Percentiles rank a stretch among this genome's conserved stretches.
phyloP scores from a whole-genome alignment of 1,140 invertebrate genomes.

The Hypothenemus hampei region DNA sequence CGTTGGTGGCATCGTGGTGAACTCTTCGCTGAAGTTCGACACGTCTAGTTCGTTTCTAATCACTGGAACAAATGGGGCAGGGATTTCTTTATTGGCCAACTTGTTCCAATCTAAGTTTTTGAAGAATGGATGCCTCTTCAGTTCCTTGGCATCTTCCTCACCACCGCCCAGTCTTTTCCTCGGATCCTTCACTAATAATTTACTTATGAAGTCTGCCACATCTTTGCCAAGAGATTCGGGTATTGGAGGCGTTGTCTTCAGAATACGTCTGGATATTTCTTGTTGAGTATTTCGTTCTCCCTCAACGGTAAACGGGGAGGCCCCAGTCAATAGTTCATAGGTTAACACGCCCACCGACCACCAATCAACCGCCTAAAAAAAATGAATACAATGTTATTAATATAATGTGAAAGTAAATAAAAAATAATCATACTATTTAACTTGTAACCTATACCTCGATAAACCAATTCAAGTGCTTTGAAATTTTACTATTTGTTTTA shows the following conservation, averaged over 20 bases:
- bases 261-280: slow-evolving; percentile 88
- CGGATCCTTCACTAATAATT: slow-evolving; percentile 85
- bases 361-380: slow-evolving; percentile 88
- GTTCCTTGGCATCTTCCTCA: slow-evolving; percentile 70
- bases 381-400: slow-evolving; percentile 27
- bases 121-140: slow-evolving; percentile 85
- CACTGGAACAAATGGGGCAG: slow-evolving; percentile 76
- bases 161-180: slow-evolving; percentile 78
- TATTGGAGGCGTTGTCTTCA: slow-evolving; percentile 80
- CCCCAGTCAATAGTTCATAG: slow-evolving; percentile 94
- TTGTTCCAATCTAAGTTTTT: slow-evolving; percentile 71
- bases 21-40: slow-evolving; percentile 94
- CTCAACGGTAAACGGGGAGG: slow-evolving; percentile 95
- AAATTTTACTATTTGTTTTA: not conserved
- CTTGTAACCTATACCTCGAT: no score
- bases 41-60: slow-evolving; percentile 84
- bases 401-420: no score
- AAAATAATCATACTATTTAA: not conserved
- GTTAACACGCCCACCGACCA: slow-evolving; percentile 96
- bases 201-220: slow-evolving; percentile 60
- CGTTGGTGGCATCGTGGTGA: slow-evolving; percentile 82
- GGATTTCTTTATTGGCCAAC: slow-evolving; percentile 64
- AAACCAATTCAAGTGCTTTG: no score
- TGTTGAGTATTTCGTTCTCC: slow-evolving; percentile 87
- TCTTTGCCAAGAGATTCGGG: slow-evolving; percentile 61